phyloP scores from a whole-genome alignment of 1,140 invertebrate genomes.

The Anastrepha ludens region DNA sequence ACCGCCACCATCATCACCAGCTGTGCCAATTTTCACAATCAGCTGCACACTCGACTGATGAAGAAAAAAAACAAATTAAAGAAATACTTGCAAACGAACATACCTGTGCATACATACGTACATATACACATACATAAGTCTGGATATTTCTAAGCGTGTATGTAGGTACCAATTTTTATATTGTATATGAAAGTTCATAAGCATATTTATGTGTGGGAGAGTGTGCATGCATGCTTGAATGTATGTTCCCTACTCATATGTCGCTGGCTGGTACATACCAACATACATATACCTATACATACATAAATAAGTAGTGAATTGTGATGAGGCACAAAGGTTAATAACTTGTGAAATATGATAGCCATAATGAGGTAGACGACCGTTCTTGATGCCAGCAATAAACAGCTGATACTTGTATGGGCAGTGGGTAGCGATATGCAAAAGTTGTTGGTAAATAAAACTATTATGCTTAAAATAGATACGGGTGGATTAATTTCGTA shows the following conservation, averaged over 20 bases:
- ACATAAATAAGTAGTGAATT: neutral
- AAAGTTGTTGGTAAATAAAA: too few relatives aligned
- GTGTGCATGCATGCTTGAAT: neutral
- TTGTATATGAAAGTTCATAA: too few relatives aligned
- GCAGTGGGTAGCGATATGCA: neutral
- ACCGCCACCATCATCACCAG: neutral
- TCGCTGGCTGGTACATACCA: neutral
- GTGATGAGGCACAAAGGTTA: constrained; percentile 36
- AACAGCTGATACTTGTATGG: neutral
- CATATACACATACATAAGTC: neutral
- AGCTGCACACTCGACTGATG: neutral
- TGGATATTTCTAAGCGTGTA: too few relatives aligned
- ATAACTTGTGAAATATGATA: constrained; percentile 43
- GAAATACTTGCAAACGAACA: neutral
- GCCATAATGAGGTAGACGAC: constrained; percentile 38
- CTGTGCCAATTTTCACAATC: constrained; percentile 13
- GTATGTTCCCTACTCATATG: neutral
- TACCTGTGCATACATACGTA: neutral
- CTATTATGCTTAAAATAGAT: too few relatives aligned
- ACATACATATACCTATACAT: neutral
- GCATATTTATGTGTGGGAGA: too few relatives aligned
- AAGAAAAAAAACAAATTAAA: neutral
- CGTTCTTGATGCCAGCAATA: constrained; percentile 31
- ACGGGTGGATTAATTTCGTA: too few relatives aligned
- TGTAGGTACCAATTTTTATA: too few relatives aligned